Evolutionary conservation across 2,113 vertebrate species (phyloP).

Genomic region (Antigone vipio): DNA sequence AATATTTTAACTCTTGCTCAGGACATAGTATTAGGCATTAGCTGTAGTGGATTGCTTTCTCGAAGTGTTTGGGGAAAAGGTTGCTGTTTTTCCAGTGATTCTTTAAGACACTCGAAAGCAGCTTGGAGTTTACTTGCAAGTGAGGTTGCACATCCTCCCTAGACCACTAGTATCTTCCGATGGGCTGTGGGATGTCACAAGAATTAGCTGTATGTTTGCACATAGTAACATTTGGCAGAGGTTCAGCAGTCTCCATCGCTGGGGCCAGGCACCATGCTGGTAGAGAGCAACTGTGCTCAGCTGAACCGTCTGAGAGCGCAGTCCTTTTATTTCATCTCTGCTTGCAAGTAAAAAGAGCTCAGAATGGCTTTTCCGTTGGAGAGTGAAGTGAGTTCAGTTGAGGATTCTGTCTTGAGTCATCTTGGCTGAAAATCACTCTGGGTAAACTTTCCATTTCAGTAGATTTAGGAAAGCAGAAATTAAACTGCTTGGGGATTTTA

Average conservation of each 20-base stretch:
- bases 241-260: neutral
- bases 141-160: neutral
- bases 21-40: neutral
- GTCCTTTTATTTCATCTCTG: neutral
- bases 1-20: neutral
- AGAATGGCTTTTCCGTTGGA: neutral
- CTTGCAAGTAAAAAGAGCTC: neutral
- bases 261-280: neutral
- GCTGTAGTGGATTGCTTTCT: neutral
- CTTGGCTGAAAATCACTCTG: slow-evolving; percentile 3
- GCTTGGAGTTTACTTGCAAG: neutral
- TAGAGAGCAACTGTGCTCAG: neutral
- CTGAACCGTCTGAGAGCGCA: neutral
- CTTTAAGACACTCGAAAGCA: neutral
- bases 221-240: neutral
- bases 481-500: slow-evolving; percentile 11
- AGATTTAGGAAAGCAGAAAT: neutral
- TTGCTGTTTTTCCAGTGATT: neutral
- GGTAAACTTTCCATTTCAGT: slow-evolving; percentile 27
- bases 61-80: neutral
- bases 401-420: slow-evolving; percentile 46
- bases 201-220: neutral
- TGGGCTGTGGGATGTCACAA: neutral
- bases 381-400: neutral
- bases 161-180: neutral